Evolutionary conservation across 2,113 vertebrate genomes (phyloP), one percentile per base, ranked within the genome.

Genomic region (Eolophus roseicapilla): DNA sequence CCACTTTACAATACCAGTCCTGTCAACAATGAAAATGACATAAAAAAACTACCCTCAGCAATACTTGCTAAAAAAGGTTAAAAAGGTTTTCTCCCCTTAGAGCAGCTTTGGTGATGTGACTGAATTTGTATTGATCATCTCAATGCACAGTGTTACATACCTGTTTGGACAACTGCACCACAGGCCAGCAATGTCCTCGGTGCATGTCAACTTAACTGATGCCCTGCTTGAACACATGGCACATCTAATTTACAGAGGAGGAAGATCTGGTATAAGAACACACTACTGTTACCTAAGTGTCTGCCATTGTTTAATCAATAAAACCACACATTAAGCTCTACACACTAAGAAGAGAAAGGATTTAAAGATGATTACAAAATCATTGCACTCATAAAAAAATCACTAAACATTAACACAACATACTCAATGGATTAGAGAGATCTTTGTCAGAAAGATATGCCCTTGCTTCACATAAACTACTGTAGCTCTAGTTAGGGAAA

Each of bases 321-420:
- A 89, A 91, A 50, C 14, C 7, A 33, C 35, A 31, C 17, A 35
- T 74, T 86, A 74, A 93, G 67, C 37, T 21, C n/a, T 46, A 29
- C 10, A 27, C 13, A 47, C 15, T 87, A 25, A 41, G 37, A 82
- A 59, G 9, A 69, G 5, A 37, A 79, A 37, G 5, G 13, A 59
- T 63, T 70, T 65, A 21, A 80, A 85, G 41, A 35, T 53, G 43
- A 50, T 50, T 92, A 63, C 7, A 18, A 69, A 86, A 55, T 44
- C 37, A 55, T 19, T 52, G 17, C 53, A 55, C 14, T 50, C 10
- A 23, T 49, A 5, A 75, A 47, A 86, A 78, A 75, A 63, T 60
- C 35, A 62, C 49, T 57, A 50, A 76, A 62, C 10, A 21, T n/a
- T 25, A 82, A 43, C 8, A 73, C 23, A 65, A 25, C 0, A 0